These are phyloP conservation scores for Caerostris extrusa DNA, from an alignment of 1,140 invertebrate genomes.

Conservation along the genomic window DNA sequence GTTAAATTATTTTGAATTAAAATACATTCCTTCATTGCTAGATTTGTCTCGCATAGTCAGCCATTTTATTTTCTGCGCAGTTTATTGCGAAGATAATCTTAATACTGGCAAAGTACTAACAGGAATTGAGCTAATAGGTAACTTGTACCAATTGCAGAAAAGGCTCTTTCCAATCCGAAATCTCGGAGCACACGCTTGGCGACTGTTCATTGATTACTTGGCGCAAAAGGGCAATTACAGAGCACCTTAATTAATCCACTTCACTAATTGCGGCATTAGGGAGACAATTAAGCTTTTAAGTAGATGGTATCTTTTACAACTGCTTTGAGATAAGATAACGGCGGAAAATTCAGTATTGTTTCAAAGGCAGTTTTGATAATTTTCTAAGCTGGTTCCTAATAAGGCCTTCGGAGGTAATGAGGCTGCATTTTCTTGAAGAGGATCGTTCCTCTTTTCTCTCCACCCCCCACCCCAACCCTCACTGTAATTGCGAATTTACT, in stretches of 20 bases:
- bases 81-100: too few species aligned
- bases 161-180: not conserved
- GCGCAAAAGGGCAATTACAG: slow-evolving; percentile 60
- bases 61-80: too few species aligned
- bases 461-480: not conserved
- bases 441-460: not conserved
- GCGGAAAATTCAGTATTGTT: slow-evolving; percentile 38
- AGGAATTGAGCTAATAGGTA: not conserved
- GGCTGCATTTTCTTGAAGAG: not conserved
- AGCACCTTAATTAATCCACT: slow-evolving; percentile 67
- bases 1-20: too few species aligned
- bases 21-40: too few species aligned
- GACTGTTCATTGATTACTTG: slow-evolving; percentile 43
- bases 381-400: slow-evolving; percentile 36
- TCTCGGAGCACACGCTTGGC: not conserved
- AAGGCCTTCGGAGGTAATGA: slow-evolving; percentile 33
- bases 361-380: slow-evolving; percentile 43
- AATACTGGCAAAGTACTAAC: too few species aligned
- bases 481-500: not conserved
- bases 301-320: slow-evolving; percentile 68
- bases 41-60: too few species aligned
- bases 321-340: slow-evolving; percentile 68
- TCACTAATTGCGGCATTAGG: slow-evolving; percentile 63
- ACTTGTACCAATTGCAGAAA: not conserved
- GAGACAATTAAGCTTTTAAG: slow-evolving; percentile 69